These are phyloP conservation scores for Enoplolaimus lenunculus DNA, from an alignment of 2,888 invertebrate species.

Conservation along the genomic window DNA sequence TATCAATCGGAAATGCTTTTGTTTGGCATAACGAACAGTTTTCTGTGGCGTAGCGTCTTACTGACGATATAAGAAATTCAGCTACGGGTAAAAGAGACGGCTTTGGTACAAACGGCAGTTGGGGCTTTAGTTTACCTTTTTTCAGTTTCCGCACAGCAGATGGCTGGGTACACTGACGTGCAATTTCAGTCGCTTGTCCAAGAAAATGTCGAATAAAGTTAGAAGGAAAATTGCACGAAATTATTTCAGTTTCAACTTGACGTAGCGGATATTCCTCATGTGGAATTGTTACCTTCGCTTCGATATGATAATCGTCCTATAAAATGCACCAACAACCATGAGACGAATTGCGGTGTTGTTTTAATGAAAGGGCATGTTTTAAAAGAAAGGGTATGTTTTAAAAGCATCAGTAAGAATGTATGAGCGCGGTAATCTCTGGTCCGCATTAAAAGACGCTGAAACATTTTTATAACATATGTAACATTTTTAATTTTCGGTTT, in stretches of 20 bases:
- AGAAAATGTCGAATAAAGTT: slow-evolving; percentile 51
- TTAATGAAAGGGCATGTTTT: too few relatives aligned
- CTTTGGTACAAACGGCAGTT: slow-evolving; percentile 51
- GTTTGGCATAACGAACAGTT: slow-evolving; percentile 4
- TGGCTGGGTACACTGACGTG: slow-evolving; percentile 55
- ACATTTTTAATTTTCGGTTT: too few relatives aligned
- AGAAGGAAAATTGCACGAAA: slow-evolving; percentile 54
- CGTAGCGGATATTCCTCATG: slow-evolving; percentile 51
- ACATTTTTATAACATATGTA: too few relatives aligned
- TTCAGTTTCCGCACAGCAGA: slow-evolving; percentile 50
- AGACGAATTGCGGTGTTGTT: too few relatives aligned
- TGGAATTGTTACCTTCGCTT: not conserved
- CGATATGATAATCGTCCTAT: not conserved
- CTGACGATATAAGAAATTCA: slow-evolving; percentile 52
- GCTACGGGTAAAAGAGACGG: slow-evolving; percentile 53
- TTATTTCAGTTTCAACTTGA: slow-evolving; percentile 48
- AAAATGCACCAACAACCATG: too few relatives aligned
- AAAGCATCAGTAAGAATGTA: too few relatives aligned
- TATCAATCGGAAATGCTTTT: not conserved
- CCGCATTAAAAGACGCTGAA: too few relatives aligned
- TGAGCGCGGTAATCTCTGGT: too few relatives aligned
- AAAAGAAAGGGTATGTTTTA: too few relatives aligned
- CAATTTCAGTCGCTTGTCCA: slow-evolving; percentile 56
- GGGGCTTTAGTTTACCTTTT: slow-evolving; percentile 35
- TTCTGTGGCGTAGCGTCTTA: slow-evolving; percentile 43